These are phyloP conservation scores for Odocoileus hemionus DNA, from an alignment of 2,113 vertebrate genomes.

Conservation along the genomic window DNA sequence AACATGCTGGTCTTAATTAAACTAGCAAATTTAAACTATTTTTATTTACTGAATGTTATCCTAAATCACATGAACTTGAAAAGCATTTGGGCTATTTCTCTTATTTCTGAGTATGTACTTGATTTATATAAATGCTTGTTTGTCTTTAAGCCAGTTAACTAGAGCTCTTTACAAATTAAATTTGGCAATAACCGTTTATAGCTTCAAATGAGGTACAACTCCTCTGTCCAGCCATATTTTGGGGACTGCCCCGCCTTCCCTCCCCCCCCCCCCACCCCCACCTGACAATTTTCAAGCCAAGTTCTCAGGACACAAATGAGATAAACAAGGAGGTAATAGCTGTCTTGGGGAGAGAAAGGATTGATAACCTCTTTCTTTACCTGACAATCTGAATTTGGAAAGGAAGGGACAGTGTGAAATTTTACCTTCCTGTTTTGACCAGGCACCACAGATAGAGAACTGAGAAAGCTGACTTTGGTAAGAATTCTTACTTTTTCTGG, in stretches of 20 bases:
- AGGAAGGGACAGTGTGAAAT: background rate
- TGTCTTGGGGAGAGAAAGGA: background rate
- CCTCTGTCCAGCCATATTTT: background rate
- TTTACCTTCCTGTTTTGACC: background rate
- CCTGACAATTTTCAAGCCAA: background rate
- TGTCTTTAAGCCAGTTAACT: background rate
- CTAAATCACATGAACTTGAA: background rate
- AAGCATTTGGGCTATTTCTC: background rate
- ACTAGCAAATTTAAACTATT: background rate
- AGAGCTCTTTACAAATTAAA: background rate
- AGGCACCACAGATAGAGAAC: background rate
- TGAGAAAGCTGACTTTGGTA: background rate
- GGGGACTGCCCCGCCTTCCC: background rate
- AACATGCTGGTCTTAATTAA: background rate
- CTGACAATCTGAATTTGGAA: background rate
- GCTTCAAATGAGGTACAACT: background rate
- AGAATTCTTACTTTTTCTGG: background rate
- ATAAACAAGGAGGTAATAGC: background rate
- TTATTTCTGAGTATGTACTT: background rate
- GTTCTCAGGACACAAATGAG: background rate
- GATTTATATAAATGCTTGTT: background rate
- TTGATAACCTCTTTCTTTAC: background rate
- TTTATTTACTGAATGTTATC: background rate
- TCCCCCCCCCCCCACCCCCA: background rate
- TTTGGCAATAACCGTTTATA: background rate